Evolutionary conservation across 2,113 vertebrate genomes (phyloP), one percentile per base, ranked within the genome.

Genomic region (Oreochromis niloticus): DNA sequence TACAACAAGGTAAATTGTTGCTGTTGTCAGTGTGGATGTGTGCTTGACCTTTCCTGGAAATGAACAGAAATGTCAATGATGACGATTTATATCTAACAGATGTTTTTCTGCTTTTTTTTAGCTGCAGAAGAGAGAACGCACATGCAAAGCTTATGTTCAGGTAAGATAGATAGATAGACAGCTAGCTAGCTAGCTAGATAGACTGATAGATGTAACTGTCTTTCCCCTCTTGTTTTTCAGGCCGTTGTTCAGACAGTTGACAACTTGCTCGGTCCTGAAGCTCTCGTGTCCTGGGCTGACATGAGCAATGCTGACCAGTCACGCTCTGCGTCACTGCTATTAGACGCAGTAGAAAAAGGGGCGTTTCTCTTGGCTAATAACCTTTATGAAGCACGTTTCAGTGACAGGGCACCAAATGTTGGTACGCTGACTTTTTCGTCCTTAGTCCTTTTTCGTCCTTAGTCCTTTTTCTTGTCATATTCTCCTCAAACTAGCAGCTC

Each of bases 331-430:
- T 98, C 98, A 59, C 97, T 98, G 96, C 95, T 99, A 24, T 91
- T 98, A 84, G 98, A 98, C 0, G 97, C 98, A 3, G 95, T 99
- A n/a, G 98, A 98, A 84, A 98, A 98, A 90, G 98, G 97, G 3
- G 97, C 98, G 2, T 99, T 99, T 91, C 95, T 99, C 9, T 94
- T 99, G 90, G 98, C 98, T 0, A 98, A 99, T 94, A 98, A 99
- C 6, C 97, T 99, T 80, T 97, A 98, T 16, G 97, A 98, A 85
- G 97, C 97, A 0, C 97, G 97, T 32, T 98, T 99, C 94, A 96
- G 97, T 55, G 97, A 98, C 59, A 96, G 97, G 52, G 97, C 97
- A 14, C 96, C 97, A 36, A 99, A 99, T 11, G 95, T 98, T 30
- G 98, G 98, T 98, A 91, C 2, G 95, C 86, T 27, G 9, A 36